Conservation (phyloP, 2,888 invertebrate species). For the Thalpophila matura region DNA sequence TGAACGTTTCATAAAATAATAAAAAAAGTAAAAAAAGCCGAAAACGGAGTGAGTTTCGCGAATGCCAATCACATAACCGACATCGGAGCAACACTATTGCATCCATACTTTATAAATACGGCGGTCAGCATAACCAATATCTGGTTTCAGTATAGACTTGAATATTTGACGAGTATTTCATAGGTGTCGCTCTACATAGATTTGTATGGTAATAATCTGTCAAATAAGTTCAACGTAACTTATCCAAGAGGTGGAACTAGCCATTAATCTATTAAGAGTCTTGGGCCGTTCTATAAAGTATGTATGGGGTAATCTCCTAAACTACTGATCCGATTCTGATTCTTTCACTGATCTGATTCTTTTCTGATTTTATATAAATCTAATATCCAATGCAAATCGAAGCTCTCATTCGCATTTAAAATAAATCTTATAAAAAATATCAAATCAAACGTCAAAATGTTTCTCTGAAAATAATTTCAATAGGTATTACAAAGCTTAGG, state of each 20-base stretch:
- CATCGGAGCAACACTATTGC: slow-evolving; percentile 10
- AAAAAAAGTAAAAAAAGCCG: slow-evolving; percentile 32
- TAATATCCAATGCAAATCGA: too few species aligned
- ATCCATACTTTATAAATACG: slow-evolving; percentile 41
- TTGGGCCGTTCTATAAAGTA: too few species aligned
- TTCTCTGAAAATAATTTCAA: too few species aligned
- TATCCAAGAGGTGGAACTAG: too few species aligned
- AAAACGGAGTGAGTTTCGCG: slow-evolving; percentile 13
- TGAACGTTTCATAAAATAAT: slow-evolving; percentile 17
- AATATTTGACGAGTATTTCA: slow-evolving; percentile 18
- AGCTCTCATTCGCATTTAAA: too few species aligned
- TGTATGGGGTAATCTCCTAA: too few species aligned
- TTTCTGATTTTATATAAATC: too few species aligned
- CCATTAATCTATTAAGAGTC: not conserved
- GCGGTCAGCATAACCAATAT: slow-evolving; percentile 45
- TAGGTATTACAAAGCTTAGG: not conserved
- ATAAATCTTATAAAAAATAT: too few species aligned
- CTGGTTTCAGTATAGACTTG: slow-evolving; percentile 44
- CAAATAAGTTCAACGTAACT: too few species aligned
- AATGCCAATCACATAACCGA: slow-evolving; percentile 33
- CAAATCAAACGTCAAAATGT: not conserved
- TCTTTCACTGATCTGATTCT: too few species aligned
- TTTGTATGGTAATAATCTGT: too few species aligned
- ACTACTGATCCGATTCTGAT: too few species aligned
- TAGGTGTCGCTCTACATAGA: slow-evolving; percentile 1